Evolutionary conservation across 64 coral and sea anemone genomes (phyloP).

Genomic region (Pachyseris speciosa): DNA sequence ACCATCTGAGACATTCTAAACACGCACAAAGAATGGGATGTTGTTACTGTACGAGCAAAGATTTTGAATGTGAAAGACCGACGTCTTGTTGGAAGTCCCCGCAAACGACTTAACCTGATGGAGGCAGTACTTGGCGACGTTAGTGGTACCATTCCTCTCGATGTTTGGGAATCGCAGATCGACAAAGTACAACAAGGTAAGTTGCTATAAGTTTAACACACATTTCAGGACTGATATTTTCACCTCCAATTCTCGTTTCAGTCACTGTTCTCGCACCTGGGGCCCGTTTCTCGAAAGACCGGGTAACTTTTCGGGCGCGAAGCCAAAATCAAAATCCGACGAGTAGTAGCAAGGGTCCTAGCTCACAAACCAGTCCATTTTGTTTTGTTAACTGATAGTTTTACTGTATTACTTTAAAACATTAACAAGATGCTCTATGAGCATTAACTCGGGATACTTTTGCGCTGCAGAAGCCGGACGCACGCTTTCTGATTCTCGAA

Average conservation of each 20-base stretch:
- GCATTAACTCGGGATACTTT: too few species aligned
- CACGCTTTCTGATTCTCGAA: too few species aligned
- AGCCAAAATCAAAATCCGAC: too few species aligned
- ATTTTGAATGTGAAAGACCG: constrained; percentile 45
- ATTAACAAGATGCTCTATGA: too few species aligned
- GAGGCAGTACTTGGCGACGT: constrained; percentile 47
- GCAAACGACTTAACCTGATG: constrained; percentile 39
- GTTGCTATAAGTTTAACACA: constrained; percentile 10
- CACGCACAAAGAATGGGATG: constrained; percentile 50
- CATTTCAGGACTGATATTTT: background rate
- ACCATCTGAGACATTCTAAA: constrained; percentile 62
- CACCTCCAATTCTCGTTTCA: background rate
- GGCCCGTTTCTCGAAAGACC: too few species aligned
- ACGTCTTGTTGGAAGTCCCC: constrained; percentile 32
- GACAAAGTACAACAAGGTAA: constrained; percentile 51
- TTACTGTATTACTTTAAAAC: too few species aligned
- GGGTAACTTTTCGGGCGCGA: too few species aligned
- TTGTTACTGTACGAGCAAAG: constrained; percentile 35
- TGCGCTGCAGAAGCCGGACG: too few species aligned
- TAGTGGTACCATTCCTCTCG: constrained; percentile 40
- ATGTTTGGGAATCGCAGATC: constrained; percentile 66
- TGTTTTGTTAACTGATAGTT: too few species aligned
- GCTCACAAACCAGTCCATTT: too few species aligned
- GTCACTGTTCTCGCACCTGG: constrained; percentile 14
- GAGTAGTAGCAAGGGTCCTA: too few species aligned